Base-by-base conservation (phyloP, 2,888 invertebrate genomes). In the Acrobasis repandana region DNA sequence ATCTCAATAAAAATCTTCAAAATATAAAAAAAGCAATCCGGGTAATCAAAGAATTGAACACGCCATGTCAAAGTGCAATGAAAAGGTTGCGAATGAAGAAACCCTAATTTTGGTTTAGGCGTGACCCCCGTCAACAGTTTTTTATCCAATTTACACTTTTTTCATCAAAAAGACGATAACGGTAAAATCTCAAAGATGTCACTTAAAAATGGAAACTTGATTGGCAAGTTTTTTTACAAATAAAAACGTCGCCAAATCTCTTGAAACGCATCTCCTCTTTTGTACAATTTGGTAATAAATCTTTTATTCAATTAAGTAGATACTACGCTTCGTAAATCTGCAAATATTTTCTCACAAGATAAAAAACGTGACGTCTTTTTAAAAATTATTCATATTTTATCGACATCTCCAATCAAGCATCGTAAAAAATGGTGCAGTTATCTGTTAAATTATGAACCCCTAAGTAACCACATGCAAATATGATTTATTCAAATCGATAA, bases 111-210 rank as follows among this genome's bases (percentile, higher is more conserved):
- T 70, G 86, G 87, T 86, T 82, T 69, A 79, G 89, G 86, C 86
- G 87, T 92, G 91, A 91, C 91, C 92, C 91, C 90, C 86, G 86
- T 91, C 90, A 90, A 88, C 87, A 81, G 69, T 83, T 86, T 89
- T 89, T 88, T 88, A 72, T 50, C 63, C 67, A 85, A 81, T 83
- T 86, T 81, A 85, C 85, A 86, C 83, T 86, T 90, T 91, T 89
- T 88, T 79, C 75, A 70, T 68, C 52, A 74, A 82, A 86, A 86
- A 79, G 77, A 68, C 65, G 67, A 74, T 85, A 90, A 90, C 90
- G 89, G 90, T 83, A 81, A 81, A 80, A 75, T 79, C 75, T 76
- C 77, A 54, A 54, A 81, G 77, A 86, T 86, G 88, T 88, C 88
- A 81, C 78, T 87, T 86, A 83, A 80, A 85, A 89, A 88, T 88